phyloP scores from a whole-genome alignment of 1,140 invertebrate genomes.

The Trachymyrmex cornetzi region DNA sequence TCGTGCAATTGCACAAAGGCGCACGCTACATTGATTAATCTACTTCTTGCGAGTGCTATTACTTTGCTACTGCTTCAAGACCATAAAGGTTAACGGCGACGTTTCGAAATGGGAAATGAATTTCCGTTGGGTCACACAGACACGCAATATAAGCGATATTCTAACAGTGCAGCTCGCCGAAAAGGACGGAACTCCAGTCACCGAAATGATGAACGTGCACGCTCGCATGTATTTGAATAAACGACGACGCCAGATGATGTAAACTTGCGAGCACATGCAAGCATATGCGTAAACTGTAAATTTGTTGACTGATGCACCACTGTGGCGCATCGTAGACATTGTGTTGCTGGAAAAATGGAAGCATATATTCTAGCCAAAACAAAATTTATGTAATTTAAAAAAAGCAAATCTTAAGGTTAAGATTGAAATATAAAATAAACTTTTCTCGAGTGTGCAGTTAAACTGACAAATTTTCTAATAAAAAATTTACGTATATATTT shows the following conservation, averaged over 20 bases:
- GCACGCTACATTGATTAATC: conserved; percentile 43
- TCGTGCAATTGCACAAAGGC: conserved; percentile 10
- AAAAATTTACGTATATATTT: conserved; percentile 4
- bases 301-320: conserved; percentile 26
- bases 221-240: conserved; percentile 60
- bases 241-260: conserved; percentile 55
- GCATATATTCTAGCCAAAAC: background rate
- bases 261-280: conserved; percentile 24
- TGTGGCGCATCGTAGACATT: conserved; percentile 48
- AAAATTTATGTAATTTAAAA: conserved; percentile 9
- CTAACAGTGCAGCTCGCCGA: conserved; percentile 10
- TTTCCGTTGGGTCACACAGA: conserved; percentile 24
- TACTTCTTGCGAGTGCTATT: conserved; percentile 33
- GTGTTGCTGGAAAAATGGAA: conserved; percentile 39
- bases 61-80: conserved; percentile 23
- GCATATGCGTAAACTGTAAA: conserved; percentile 52
- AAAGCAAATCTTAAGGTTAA: background rate
- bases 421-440: too few relatives aligned
- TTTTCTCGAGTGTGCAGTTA: background rate
- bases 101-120: conserved; percentile 47
- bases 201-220: conserved; percentile 46
- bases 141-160: background rate
- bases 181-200: conserved; percentile 45
- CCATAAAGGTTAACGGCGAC: conserved; percentile 34
- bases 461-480: conserved; percentile 10